These are phyloP conservation scores for Lateolabrax maculatus DNA, from an alignment of 2,797 vertebrate genomes.

Conservation along the genomic window DNA sequence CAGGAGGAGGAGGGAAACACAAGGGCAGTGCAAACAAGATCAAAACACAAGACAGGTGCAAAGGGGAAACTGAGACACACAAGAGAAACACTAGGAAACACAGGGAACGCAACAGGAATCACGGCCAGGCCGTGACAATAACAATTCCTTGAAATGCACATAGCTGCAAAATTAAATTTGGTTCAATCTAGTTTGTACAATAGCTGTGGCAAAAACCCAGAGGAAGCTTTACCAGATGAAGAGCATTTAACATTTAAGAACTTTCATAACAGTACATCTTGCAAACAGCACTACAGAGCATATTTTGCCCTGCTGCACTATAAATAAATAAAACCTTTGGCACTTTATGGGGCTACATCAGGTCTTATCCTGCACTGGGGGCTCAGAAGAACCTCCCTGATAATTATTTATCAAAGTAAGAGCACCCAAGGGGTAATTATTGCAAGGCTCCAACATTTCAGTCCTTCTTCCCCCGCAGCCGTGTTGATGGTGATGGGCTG, in stretches of 20 bases:
- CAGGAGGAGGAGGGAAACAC: too few species aligned
- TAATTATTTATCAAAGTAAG: constrained; percentile 48
- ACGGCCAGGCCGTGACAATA: too few species aligned
- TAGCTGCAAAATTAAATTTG: constrained; percentile 5
- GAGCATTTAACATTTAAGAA: constrained; percentile 39
- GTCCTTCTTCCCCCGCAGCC: constrained; percentile 50
- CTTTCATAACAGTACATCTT: constrained; percentile 36
- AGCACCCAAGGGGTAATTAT: constrained; percentile 41
- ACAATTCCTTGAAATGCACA: not conserved
- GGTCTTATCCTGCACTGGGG: constrained; percentile 18
- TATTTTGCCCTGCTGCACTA: constrained; percentile 15
- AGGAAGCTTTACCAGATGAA: constrained; percentile 32
- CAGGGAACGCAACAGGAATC: too few species aligned
- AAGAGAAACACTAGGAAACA: too few species aligned
- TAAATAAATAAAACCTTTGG: constrained; percentile 45
- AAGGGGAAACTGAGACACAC: too few species aligned
- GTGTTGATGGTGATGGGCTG: constrained; percentile 93
- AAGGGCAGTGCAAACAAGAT: too few species aligned
- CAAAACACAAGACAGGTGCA: too few species aligned
- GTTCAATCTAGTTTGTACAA: not conserved
- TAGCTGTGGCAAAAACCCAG: not conserved
- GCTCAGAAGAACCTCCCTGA: constrained; percentile 6
- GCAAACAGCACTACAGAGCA: constrained; percentile 46
- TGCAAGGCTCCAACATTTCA: constrained; percentile 27
- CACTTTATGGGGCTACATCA: constrained; percentile 32